phyloP scores from a whole-genome alignment of 2,797 vertebrate species.

The Bothrops alternatus region DNA sequence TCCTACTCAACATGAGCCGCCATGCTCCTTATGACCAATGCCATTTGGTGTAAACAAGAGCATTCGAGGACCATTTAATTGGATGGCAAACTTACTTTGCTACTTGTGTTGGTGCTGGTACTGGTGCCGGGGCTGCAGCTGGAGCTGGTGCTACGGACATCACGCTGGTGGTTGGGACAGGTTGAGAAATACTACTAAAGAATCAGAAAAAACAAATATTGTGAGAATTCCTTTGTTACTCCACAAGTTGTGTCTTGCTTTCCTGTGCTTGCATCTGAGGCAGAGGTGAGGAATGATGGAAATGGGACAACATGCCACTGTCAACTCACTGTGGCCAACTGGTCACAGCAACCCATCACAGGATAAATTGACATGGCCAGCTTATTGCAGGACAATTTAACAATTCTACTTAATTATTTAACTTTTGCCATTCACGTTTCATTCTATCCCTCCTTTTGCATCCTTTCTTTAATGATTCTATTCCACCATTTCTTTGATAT shows the following conservation, averaged over 20 bases:
- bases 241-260: not conserved
- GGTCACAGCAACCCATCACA: not conserved
- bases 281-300: not conserved
- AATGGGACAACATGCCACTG: not conserved
- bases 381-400: not conserved
- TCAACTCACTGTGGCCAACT: not conserved
- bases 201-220: not conserved
- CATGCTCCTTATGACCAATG: not conserved
- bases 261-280: not conserved
- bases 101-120: not conserved
- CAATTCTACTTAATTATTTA: not conserved
- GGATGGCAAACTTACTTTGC: not conserved
- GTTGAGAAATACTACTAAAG: not conserved
- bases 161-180: not conserved
- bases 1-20: not conserved
- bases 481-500: not conserved
- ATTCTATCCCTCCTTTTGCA: not conserved
- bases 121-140: not conserved
- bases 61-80: not conserved
- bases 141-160: rapidly evolving
- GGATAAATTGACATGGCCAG: not conserved
- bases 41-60: not conserved
- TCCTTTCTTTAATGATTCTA: not conserved
- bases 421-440: not conserved
- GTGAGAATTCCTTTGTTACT: not conserved